These are phyloP conservation scores for Himalopsyche tibetana DNA, from an alignment of 2,888 invertebrate genomes.

Conservation along the genomic window DNA sequence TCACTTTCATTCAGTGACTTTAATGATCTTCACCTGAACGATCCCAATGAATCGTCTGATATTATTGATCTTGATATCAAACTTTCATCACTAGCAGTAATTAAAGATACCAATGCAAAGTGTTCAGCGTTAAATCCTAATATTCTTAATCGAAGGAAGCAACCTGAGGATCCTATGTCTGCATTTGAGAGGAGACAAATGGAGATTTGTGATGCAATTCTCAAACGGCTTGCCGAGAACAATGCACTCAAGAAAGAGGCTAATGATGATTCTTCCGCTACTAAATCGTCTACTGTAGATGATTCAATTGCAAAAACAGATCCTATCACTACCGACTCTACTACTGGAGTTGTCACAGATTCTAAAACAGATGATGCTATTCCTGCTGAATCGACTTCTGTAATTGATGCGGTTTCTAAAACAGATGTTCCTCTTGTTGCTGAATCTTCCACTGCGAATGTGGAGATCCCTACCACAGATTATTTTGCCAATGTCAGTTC, in stretches of 20 bases:
- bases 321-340: too few relatives aligned
- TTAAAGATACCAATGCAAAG: background rate
- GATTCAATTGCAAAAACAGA: background rate
- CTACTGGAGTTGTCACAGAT: too few relatives aligned
- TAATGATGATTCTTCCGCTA: background rate
- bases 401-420: too few relatives aligned
- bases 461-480: too few relatives aligned
- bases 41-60: background rate
- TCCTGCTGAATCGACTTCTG: too few relatives aligned
- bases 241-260: background rate
- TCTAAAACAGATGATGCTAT: too few relatives aligned
- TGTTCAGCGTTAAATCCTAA: background rate
- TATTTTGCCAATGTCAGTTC: too few relatives aligned
- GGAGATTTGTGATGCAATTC: conserved; percentile 18
- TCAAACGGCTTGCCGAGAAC: background rate
- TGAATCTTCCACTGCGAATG: too few relatives aligned
- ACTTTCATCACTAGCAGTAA: background rate
- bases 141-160: background rate
- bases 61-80: background rate
- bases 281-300: background rate
- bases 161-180: background rate
- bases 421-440: too few relatives aligned
- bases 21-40: conserved; percentile 12
- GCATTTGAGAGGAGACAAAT: conserved; percentile 28
- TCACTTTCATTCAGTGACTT: conserved; percentile 18